Percentiles rank a stretch among this genome's conserved stretches.
phyloP scores from a whole-genome alignment of 2,797 vertebrate species.

The Melanotaenia parkinsoni region DNA sequence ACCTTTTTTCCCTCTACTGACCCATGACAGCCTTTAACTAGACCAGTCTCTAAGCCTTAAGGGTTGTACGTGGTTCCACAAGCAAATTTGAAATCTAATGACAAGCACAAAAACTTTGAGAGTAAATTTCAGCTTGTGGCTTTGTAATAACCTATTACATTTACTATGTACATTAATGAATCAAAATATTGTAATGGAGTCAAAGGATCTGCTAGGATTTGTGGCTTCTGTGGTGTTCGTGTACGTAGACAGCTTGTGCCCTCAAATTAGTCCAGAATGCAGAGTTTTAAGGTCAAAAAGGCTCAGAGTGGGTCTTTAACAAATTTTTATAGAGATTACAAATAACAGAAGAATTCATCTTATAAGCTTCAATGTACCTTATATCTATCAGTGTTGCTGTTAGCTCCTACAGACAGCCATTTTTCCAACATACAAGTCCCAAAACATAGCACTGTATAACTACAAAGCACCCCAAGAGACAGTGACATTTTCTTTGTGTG shows the following conservation, averaged over 20 bases:
- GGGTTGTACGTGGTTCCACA: constrained; percentile 60
- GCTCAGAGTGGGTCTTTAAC: too few species aligned
- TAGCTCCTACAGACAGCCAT: too few species aligned
- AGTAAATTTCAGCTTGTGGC: constrained; percentile 44
- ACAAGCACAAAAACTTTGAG: constrained; percentile 33
- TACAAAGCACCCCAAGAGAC: too few species aligned
- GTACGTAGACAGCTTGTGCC: not conserved
- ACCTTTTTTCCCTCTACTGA: constrained; percentile 61
- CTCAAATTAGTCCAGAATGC: too few species aligned
- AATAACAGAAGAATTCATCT: too few species aligned
- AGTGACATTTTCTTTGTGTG: too few species aligned
- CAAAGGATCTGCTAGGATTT: constrained; percentile 20
- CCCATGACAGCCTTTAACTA: constrained; percentile 63
- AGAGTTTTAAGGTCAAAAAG: too few species aligned
- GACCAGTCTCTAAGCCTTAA: constrained; percentile 60
- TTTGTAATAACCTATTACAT: constrained; percentile 34
- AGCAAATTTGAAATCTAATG: constrained; percentile 61
- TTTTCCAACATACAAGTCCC: too few species aligned
- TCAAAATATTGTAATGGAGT: constrained; percentile 34
- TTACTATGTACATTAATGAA: constrained; percentile 31
- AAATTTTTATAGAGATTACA: too few species aligned
- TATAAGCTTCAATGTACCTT: too few species aligned
- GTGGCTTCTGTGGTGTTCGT: constrained; percentile 11
- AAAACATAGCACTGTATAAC: too few species aligned
- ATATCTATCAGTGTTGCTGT: too few species aligned